A percentile compares a stretch with the other conserved stretches of the same genome.
Conservation (phyloP, 2,888 invertebrate species). For the Philaethria dido region DNA sequence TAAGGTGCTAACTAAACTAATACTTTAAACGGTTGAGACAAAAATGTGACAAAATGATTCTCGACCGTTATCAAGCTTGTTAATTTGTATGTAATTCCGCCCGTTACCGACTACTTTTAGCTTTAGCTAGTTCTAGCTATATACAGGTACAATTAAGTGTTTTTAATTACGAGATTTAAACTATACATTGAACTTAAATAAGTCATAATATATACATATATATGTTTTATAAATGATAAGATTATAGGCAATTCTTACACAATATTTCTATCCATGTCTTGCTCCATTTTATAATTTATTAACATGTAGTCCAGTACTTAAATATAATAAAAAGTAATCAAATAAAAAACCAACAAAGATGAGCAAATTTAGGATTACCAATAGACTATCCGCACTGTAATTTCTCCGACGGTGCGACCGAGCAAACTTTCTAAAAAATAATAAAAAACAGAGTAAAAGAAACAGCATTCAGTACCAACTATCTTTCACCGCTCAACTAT, state of each 20-base stretch:
- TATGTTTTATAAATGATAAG: conserved; percentile 24
- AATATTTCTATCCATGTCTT: conserved; percentile 2
- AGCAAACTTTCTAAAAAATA: conserved; percentile 82
- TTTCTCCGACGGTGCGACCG: conserved; percentile 78
- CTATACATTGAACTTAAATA: conserved; percentile 57
- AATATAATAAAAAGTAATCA: conserved; percentile 52
- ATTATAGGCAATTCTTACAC: conserved; percentile 34
- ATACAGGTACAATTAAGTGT: conserved; percentile 66
- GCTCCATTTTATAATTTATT: conserved; percentile 1
- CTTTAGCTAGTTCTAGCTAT: conserved; percentile 70
- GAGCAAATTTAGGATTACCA: conserved; percentile 71
- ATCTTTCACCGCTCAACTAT: conserved; percentile 80
- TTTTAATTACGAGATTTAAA: conserved; percentile 59
- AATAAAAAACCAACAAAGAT: conserved; percentile 70
- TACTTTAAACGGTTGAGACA: conserved; percentile 71
- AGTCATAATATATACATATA: conserved; percentile 40
- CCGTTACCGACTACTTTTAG: conserved; percentile 80
- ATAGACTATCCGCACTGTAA: conserved; percentile 69
- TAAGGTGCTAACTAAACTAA: conserved; percentile 80
- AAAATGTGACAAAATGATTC: conserved; percentile 57
- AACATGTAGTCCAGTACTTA: background rate
- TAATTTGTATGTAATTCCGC: conserved; percentile 80
- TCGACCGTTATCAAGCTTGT: conserved; percentile 73
- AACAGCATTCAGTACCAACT: conserved; percentile 74
- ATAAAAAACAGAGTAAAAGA: conserved; percentile 77